Percentiles rank a stretch among this genome's conserved stretches.
phyloP scores from a whole-genome alignment of 2,888 invertebrate species.

The Carpatolechia fugitivella region DNA sequence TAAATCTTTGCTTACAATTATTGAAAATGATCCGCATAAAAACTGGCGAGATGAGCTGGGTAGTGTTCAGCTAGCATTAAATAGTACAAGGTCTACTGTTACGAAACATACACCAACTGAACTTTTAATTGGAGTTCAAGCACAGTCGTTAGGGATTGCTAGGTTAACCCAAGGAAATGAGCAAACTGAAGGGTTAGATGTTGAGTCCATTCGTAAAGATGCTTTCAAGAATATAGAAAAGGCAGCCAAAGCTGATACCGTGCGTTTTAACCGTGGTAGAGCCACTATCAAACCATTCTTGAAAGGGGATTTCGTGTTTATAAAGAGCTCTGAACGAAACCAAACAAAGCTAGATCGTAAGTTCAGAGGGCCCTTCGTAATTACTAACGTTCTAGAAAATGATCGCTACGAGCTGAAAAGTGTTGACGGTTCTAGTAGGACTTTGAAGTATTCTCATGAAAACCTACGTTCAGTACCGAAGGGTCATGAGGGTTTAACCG shows the following conservation, averaged over 20 bases:
- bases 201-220: not conserved
- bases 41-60: constrained; percentile 27
- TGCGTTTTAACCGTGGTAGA: not conserved
- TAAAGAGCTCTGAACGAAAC: not conserved
- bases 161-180: too few species aligned
- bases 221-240: not conserved
- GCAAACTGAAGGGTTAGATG: too few species aligned
- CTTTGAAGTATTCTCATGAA: not conserved
- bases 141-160: constrained; percentile 16
- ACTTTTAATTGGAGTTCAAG: constrained; percentile 22
- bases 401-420: not conserved
- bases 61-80: constrained; percentile 26
- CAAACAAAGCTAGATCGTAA: not conserved
- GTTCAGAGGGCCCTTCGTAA: not conserved
- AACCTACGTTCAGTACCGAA: not conserved
- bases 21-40: constrained; percentile 23
- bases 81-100: constrained; percentile 21
- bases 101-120: constrained; percentile 22
- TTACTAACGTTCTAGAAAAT: not conserved
- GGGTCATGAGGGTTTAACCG: not conserved
- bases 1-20: constrained; percentile 24
- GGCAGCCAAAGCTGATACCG: not conserved
- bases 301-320: not conserved
- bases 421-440: too few species aligned
- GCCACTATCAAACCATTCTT: not conserved